Base-by-base conservation (phyloP, 23 tunicate species). In the Diplosoma virens region DNA sequence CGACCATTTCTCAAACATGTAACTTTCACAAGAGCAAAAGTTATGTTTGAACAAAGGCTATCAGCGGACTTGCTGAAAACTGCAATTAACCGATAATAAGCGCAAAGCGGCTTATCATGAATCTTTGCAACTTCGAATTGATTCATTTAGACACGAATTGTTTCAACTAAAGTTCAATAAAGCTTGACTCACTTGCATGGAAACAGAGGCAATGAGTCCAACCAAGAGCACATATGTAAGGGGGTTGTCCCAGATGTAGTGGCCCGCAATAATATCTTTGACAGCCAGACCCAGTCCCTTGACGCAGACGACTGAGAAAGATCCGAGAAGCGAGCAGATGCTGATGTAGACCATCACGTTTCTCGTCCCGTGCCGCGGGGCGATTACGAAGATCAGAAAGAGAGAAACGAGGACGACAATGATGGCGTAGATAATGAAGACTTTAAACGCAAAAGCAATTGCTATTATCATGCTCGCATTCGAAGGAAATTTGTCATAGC, bases 291-390 rank as follows among this genome's bases (percentile, higher is more conserved):
- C 95, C 20, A 94, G 91, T 1, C 99, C 99, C 67, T 94, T 94
- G 30, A 94, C 99, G 54, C 99, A 88, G 24, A 95, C 84, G 25
- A 94, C 99, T 9, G 99, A 94, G 59, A 94, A 94, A 50, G 99
- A 83, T 20, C 99, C 99, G 32, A 94, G 91, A 3, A 94, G 65
- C 17, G 99, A 94, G 58, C 99, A 94, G 76, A 94, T 94, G 32
- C 80, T 56, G 75, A 94, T 94, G 83, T 94, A 94, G 3, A 94
- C 79, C 90, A 94, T 69, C 75, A 94, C 82, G 64, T 94, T 94
- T 7, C 75, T 37, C 25, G 89, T 94, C 20, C 97, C 97, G 34
- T 84, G 82, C 7, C 77, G 75, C 0, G 99, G 99, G 5, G 99
- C 99, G 46, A 94, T 81, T 29, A 37, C 53, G 71, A 94, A 79